phyloP scores from a whole-genome alignment of 2,797 vertebrate species.

The Lindbergichthys nudifrons region DNA sequence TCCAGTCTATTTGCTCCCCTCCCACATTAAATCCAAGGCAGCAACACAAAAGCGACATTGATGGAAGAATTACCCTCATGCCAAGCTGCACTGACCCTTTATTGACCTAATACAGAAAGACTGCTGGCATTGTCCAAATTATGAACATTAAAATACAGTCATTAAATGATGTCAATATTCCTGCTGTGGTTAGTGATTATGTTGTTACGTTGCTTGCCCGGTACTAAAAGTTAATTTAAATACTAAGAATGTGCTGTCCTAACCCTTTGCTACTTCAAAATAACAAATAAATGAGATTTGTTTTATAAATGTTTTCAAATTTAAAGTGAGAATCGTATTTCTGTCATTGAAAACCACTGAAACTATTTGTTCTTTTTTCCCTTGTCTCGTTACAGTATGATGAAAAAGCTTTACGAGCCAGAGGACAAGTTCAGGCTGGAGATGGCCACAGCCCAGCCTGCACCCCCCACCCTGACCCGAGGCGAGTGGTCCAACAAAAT shows the following conservation, averaged over 20 bases:
- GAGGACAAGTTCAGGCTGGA: slow-evolving; percentile 68
- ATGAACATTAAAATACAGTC: slow-evolving; percentile 30
- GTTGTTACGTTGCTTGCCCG: background rate
- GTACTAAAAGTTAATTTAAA: background rate
- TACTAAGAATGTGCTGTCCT: background rate
- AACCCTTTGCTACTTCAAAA: background rate
- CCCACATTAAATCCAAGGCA: slow-evolving; percentile 62
- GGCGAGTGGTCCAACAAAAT: slow-evolving; percentile 86
- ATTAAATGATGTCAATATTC: slow-evolving; percentile 24
- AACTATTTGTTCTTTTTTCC: background rate
- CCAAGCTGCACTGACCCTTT: slow-evolving; percentile 48
- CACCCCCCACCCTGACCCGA: slow-evolving; percentile 53
- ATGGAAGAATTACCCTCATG: slow-evolving; percentile 59
- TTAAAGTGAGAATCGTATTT: background rate
- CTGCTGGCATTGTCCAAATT: slow-evolving; percentile 48
- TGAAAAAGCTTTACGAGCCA: slow-evolving; percentile 62
- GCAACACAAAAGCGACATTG: slow-evolving; percentile 79
- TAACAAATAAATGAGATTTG: background rate
- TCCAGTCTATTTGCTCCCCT: slow-evolving; percentile 54
- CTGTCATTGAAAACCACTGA: background rate
- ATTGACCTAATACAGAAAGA: slow-evolving; percentile 51
- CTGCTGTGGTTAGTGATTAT: slow-evolving; percentile 3
- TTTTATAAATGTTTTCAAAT: background rate
- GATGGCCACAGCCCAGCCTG: slow-evolving; percentile 5
- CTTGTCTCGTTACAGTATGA: slow-evolving; percentile 54